Evolutionary conservation across 2,113 vertebrate species (phyloP), one percentile per base, ranked within the genome.

Genomic region (Pedionomus torquatus): DNA sequence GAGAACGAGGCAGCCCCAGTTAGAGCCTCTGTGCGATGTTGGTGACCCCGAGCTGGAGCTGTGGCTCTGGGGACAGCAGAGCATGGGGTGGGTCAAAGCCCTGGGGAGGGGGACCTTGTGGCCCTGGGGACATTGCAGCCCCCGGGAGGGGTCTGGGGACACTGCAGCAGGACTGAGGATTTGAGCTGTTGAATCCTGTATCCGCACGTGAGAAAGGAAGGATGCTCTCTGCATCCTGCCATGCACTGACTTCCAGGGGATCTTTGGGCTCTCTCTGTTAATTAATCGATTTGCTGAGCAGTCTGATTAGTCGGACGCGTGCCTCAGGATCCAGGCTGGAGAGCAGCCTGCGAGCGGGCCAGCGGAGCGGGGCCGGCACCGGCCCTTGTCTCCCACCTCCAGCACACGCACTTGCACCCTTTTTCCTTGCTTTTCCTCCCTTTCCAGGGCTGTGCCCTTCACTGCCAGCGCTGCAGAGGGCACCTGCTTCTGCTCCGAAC

Each of bases 361-460:
- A 65, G 81, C 30, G 60, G 70, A 54, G 74, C 51, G 11, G 49
- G 69, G 5, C 13, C 18, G 15, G 44, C 2, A 26, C 77, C 43
- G 30, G 11, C 30, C 74, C 54, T 23, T 23, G 18, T 54, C 57
- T 63, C 48, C 49, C 15, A 2, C 6, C 0, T 75, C 33, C 83
- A 4, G 46, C 19, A 2, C 20, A 9, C 28, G 13, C 1, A 0
- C 41, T 44, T 1, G 0, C 21, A 9, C 39, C 41, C 31, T 61
- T 60, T 46, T 30, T 35, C 48, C 57, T 83, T 18, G 39, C 31
- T 54, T 46, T 41, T 35, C 35, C 30, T 57, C 55, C 68, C 35
- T 18, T 3, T 26, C n/a, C n/a, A n/a, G 69, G 57, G 48, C 52
- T 39, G 54, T 16, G 1, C 54, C 54, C n/a, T 23, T 43, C 35